These are phyloP conservation scores for Tinamus guttatus DNA, from an alignment of 2,113 vertebrate species.

Conservation along the genomic window DNA sequence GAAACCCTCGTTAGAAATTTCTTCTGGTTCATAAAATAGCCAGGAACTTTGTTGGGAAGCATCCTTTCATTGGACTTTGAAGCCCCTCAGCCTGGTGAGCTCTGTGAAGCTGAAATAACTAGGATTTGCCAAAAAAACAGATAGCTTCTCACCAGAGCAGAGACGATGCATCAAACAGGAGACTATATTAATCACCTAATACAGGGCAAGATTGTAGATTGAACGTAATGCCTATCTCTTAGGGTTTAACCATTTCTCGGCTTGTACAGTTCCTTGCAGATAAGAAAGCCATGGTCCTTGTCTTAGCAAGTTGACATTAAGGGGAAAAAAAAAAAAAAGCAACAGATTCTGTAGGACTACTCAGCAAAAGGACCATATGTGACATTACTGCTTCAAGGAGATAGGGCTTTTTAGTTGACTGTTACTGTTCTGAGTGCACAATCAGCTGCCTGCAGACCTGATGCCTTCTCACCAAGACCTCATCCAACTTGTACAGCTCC, in stretches of 20 bases:
- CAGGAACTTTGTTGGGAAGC: background rate
- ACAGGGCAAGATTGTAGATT: background rate
- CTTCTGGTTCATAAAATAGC: background rate
- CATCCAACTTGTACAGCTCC: background rate
- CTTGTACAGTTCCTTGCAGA: slow-evolving; percentile 3
- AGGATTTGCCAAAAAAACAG: slow-evolving; percentile 20
- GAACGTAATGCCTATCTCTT: background rate
- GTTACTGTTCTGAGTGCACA: background rate
- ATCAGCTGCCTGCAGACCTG: background rate
- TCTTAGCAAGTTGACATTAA: background rate
- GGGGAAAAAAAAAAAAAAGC: background rate
- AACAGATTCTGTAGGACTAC: background rate
- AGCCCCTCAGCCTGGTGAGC: background rate
- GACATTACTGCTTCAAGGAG: background rate
- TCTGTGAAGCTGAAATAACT: background rate
- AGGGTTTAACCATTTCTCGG: background rate
- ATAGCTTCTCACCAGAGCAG: background rate
- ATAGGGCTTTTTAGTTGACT: background rate
- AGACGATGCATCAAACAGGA: slow-evolving; percentile 7
- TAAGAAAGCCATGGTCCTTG: background rate
- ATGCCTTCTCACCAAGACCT: background rate
- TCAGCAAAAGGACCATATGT: background rate
- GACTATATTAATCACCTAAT: background rate
- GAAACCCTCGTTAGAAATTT: background rate
- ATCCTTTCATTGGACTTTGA: background rate